Percentiles rank a stretch among this genome's conserved stretches.
Conservation (phyloP, 2,113 vertebrate genomes). For the Piaya cayana region DNA sequence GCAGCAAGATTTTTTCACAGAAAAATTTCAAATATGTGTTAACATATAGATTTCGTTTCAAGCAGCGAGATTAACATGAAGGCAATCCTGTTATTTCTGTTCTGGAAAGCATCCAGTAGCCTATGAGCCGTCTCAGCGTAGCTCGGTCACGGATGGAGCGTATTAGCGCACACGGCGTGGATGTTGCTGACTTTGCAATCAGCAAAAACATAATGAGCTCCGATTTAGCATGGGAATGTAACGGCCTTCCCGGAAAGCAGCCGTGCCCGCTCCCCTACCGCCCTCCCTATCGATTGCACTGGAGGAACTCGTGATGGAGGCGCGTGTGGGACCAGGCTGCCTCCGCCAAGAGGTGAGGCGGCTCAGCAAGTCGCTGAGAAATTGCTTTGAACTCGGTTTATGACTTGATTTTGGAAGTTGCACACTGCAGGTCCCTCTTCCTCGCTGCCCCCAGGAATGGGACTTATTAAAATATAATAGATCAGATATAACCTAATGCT, state of each 20-base stretch:
- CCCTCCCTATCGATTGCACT: background rate
- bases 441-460: background rate
- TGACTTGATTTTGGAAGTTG: background rate
- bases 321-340: background rate
- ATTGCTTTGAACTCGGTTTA: background rate
- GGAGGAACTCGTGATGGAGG: background rate
- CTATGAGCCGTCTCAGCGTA: background rate
- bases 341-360: background rate
- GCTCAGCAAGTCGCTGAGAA: background rate
- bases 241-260: background rate
- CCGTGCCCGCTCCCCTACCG: accelerated
- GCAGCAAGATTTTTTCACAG: slow-evolving; percentile 6
- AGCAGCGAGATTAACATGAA: background rate
- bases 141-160: background rate
- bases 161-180: background rate
- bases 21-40: background rate
- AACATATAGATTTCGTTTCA: slow-evolving; percentile 29
- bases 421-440: background rate
- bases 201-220: slow-evolving; percentile 4
- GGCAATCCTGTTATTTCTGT: slow-evolving; percentile 61
- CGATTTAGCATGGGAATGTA: background rate
- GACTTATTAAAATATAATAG: background rate
- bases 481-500: background rate
- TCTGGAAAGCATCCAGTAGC: slow-evolving; percentile 51
- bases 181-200: slow-evolving; percentile 47